These are phyloP conservation scores for Sanderia malayensis DNA, from an alignment of 30 jellyfish, hydroid and myxozoan species.

Conservation along the genomic window DNA sequence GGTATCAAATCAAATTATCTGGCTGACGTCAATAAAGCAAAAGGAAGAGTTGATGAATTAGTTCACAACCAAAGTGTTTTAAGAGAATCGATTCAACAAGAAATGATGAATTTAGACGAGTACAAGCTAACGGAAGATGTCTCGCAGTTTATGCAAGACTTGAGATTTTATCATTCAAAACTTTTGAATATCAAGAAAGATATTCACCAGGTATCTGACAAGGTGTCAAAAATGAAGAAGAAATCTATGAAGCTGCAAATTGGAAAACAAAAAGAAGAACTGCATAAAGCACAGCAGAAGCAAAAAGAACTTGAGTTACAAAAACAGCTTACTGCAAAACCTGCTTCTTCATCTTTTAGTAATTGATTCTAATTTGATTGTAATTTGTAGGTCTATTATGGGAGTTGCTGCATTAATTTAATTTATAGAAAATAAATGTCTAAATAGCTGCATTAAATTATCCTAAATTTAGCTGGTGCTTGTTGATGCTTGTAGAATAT, in stretches of 20 bases:
- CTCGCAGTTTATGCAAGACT: constrained; percentile 36
- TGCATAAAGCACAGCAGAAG: constrained; percentile 47
- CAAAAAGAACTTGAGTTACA: constrained; percentile 63
- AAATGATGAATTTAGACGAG: constrained; percentile 46
- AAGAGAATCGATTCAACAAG: constrained; percentile 69
- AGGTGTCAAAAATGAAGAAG: constrained; percentile 46
- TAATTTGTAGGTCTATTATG: too few relatives aligned
- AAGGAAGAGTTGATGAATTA: constrained; percentile 42
- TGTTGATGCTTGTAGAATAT: too few relatives aligned
- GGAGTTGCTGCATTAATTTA: too few relatives aligned
- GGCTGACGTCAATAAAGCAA: constrained; percentile 22
- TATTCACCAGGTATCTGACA: constrained; percentile 39
- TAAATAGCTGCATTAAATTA: too few relatives aligned
- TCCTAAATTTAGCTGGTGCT: too few relatives aligned
- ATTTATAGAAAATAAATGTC: too few relatives aligned
- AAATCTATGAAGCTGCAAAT: constrained; percentile 32
- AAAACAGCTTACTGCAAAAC: constrained; percentile 64
- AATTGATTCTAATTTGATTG: background rate
- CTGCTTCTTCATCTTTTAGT: constrained; percentile 53
- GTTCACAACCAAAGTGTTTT: constrained; percentile 56
- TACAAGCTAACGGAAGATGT: constrained; percentile 41
- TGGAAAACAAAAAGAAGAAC: constrained; percentile 49
- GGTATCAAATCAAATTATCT: constrained; percentile 27
- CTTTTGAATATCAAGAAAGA: constrained; percentile 40
- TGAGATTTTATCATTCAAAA: constrained; percentile 38